phyloP scores from a whole-genome alignment of 92 coral and sea anemone genomes.

The Isaurus tuberculatus region DNA sequence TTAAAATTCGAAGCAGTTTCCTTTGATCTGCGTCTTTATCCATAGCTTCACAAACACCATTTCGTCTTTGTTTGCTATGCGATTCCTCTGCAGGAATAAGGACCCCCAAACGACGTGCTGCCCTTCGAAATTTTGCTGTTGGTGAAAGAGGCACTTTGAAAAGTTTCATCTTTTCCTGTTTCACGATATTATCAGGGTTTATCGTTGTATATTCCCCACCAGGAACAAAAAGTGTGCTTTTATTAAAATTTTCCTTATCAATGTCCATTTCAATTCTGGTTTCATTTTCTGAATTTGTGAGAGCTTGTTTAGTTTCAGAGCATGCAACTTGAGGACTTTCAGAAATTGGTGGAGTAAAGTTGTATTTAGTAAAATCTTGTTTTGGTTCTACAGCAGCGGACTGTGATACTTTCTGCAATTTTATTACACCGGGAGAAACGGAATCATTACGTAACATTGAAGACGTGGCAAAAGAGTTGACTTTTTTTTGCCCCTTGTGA shows the following conservation, averaged over 20 bases:
- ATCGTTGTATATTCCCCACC: background rate
- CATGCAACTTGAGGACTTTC: background rate
- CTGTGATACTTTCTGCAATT: background rate
- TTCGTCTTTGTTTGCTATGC: conserved; percentile 66
- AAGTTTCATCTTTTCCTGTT: background rate
- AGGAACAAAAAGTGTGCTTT: conserved; percentile 2
- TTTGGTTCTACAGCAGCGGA: background rate
- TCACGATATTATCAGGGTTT: background rate
- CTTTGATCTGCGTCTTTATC: conserved; percentile 65
- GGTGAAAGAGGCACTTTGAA: conserved; percentile 21
- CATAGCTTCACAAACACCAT: conserved; percentile 64
- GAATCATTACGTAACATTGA: background rate
- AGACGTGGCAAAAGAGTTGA: background rate
- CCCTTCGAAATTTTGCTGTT: conserved; percentile 65
- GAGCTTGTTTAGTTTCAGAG: background rate
- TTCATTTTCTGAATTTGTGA: conserved; percentile 5
- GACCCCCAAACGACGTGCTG: conserved; percentile 79
- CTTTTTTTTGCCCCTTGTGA: background rate
- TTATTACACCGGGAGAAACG: background rate
- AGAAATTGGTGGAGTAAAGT: background rate
- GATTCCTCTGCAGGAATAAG: conserved; percentile 68
- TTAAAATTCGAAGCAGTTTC: conserved; percentile 71
- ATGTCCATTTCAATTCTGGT: background rate
- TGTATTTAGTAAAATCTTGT: background rate
- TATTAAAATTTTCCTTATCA: background rate